Conservation (phyloP, 2,797 vertebrate species). For the Squalus acanthias region DNA sequence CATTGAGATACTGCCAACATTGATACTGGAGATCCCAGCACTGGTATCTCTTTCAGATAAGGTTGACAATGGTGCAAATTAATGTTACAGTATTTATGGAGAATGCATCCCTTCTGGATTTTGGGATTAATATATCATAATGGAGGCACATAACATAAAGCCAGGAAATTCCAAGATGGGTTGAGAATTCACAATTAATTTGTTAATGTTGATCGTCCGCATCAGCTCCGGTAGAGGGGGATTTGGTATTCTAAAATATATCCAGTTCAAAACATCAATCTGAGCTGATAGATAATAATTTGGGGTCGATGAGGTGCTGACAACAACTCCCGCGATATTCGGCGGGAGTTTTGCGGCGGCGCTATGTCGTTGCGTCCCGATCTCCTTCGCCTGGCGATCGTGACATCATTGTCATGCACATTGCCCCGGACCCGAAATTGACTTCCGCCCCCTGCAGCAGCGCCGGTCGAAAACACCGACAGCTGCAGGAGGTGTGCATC, state of each 20-base stretch:
- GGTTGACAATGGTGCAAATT: background rate
- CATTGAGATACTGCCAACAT: background rate
- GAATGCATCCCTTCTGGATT: background rate
- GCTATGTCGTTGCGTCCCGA: too few species aligned
- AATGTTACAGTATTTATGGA: background rate
- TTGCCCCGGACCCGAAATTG: too few species aligned
- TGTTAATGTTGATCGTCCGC: too few species aligned
- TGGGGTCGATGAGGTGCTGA: background rate
- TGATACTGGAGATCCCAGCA: background rate
- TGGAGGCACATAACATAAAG: background rate
- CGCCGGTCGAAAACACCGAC: too few species aligned
- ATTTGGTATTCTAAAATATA: background rate
- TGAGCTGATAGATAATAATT: background rate
- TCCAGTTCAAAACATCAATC: background rate
- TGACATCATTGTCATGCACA: too few species aligned
- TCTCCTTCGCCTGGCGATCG: too few species aligned
- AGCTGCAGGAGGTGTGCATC: too few species aligned
- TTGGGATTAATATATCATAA: background rate
- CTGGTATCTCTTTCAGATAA: background rate
- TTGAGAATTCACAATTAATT: background rate
- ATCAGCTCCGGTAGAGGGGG: background rate
- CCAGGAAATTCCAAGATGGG: background rate
- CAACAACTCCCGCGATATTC: too few species aligned
- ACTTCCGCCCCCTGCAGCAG: too few species aligned
- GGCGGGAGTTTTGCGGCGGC: too few species aligned